phyloP scores from a whole-genome alignment of 2,888 invertebrate genomes.

The Tubiluchus corallicola region DNA sequence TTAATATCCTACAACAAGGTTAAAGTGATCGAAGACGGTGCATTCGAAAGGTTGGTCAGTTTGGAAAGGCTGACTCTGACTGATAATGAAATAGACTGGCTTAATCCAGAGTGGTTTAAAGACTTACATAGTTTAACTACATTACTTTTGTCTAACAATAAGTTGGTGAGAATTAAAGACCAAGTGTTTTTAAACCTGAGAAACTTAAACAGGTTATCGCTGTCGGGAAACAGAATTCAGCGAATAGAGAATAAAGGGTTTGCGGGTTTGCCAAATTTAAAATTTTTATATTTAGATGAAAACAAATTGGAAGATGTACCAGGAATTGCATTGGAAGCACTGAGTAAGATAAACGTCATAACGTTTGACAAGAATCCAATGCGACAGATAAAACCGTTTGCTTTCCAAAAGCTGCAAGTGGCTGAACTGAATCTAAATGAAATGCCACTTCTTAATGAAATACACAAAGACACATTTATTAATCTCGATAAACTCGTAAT shows the following conservation, averaged over 20 bases:
- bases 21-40: conserved; percentile 13
- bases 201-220: conserved; percentile 13
- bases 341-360: conserved; percentile 13
- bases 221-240: conserved; percentile 16
- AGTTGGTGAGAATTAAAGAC: conserved; percentile 12
- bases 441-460: conserved; percentile 13
- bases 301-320: conserved; percentile 16
- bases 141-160: conserved; percentile 15
- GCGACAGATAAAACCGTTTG: conserved; percentile 11
- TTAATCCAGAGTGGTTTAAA: conserved; percentile 14
- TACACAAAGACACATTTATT: conserved; percentile 14
- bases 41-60: conserved; percentile 15
- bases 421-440: conserved; percentile 14
- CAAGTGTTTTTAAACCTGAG: conserved; percentile 15
- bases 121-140: conserved; percentile 13
- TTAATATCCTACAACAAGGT: conserved; percentile 16
- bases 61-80: conserved; percentile 14
- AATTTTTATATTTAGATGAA: conserved; percentile 14
- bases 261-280: conserved; percentile 15
- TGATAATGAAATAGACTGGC: conserved; percentile 15
- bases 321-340: conserved; percentile 13
- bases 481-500: conserved; percentile 14
- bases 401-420: conserved; percentile 14
- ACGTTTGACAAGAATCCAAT: conserved; percentile 16
- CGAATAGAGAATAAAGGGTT: conserved; percentile 16